Conservation (phyloP, 37 sponge, comb jelly and placozoan genomes). For the Dysidea cf. avara region DNA sequence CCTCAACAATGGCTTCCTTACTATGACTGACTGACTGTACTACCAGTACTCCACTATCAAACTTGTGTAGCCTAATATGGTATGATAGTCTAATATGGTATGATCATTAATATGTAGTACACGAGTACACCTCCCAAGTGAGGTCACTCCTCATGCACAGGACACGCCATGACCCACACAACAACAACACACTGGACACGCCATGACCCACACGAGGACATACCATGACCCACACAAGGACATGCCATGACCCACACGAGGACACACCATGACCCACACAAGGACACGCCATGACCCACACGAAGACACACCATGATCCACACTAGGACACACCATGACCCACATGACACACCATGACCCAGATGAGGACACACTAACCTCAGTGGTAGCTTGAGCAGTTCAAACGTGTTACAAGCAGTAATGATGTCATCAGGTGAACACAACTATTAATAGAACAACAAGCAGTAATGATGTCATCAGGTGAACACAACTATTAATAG, state of each 20-base stretch:
- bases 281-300: too few relatives aligned
- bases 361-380: constrained; percentile 38
- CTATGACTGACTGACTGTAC: constrained; percentile 77
- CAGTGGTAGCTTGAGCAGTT: constrained; percentile 60
- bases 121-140: neutral
- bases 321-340: neutral
- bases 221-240: too few relatives aligned
- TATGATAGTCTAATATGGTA: neutral
- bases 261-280: too few relatives aligned
- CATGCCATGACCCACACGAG: too few relatives aligned
- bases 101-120: neutral
- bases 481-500: constrained; percentile 89
- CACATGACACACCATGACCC: neutral
- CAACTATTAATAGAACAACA: constrained; percentile 58
- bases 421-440: constrained; percentile 96
- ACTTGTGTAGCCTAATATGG: constrained; percentile 56
- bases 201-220: too few relatives aligned
- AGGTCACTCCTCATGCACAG: neutral
- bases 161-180: too few relatives aligned
- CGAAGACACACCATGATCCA: too few relatives aligned
- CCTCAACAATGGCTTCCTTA: constrained; percentile 56
- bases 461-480: constrained; percentile 92
- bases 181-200: too few relatives aligned
- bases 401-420: constrained; percentile 89
- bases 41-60: constrained; percentile 92